phyloP scores from a whole-genome alignment of 2,888 invertebrate genomes.

The Torymus aiolomorphi region DNA sequence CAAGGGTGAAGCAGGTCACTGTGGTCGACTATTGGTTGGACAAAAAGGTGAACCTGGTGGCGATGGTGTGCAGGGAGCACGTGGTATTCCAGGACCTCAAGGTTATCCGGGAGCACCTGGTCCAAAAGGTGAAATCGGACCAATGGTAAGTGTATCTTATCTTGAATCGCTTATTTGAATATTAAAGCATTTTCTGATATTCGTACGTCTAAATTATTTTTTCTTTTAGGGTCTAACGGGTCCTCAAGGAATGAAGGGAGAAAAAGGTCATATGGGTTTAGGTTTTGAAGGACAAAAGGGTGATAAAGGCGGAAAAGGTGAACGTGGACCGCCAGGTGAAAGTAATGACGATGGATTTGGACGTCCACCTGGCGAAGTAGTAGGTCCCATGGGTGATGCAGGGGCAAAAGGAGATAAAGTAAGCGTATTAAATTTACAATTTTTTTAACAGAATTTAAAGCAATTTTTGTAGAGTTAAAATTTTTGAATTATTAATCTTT shows the following conservation, averaged over 20 bases:
- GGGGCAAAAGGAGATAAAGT: slow-evolving; percentile 79
- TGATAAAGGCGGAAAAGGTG: slow-evolving; percentile 82
- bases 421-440: slow-evolving; percentile 65
- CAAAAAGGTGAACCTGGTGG: slow-evolving; percentile 91
- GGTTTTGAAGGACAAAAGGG: slow-evolving; percentile 80
- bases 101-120: slow-evolving; percentile 81
- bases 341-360: slow-evolving; percentile 76
- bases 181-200: not conserved
- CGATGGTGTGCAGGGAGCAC: slow-evolving; percentile 83
- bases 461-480: not conserved
- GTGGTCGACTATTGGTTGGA: slow-evolving; percentile 84
- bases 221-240: slow-evolving; percentile 82
- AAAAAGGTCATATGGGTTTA: slow-evolving; percentile 80
- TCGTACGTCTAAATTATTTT: slow-evolving; percentile 9
- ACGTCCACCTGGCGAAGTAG: slow-evolving; percentile 67
- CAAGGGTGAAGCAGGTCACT: slow-evolving; percentile 88
- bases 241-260: slow-evolving; percentile 82
- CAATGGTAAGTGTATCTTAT: slow-evolving; percentile 75
- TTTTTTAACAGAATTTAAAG: not conserved
- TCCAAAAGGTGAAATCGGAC: slow-evolving; percentile 80
- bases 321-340: slow-evolving; percentile 76
- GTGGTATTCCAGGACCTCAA: slow-evolving; percentile 81
- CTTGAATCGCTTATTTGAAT: not conserved
- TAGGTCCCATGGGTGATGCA: slow-evolving; percentile 68
- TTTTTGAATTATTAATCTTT: not conserved